phyloP scores from a whole-genome alignment of 2,888 invertebrate genomes.

The Koerneria pararmatus region DNA sequence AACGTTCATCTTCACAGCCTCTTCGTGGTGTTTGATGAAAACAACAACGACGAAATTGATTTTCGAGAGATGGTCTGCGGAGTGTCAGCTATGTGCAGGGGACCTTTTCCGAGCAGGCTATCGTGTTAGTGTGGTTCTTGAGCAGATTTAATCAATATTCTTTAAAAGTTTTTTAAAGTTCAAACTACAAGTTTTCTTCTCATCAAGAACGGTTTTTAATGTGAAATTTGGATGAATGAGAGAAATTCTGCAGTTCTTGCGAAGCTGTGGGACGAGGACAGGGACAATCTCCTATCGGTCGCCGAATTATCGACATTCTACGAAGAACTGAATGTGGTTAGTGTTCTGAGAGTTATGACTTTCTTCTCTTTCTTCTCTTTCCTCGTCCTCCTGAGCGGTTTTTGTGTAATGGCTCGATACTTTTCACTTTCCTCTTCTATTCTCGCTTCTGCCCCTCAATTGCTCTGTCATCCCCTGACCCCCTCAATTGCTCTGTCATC shows the following conservation, averaged over 20 bases:
- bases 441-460: too few species aligned
- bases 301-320: slow-evolving; percentile 37
- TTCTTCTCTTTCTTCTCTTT: too few species aligned
- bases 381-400: too few species aligned
- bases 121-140: slow-evolving; percentile 68
- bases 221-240: neutral
- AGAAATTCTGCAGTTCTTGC: slow-evolving; percentile 41
- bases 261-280: slow-evolving; percentile 45
- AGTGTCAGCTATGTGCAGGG: slow-evolving; percentile 84
- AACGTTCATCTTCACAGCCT: slow-evolving; percentile 31
- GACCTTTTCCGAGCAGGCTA: slow-evolving; percentile 79
- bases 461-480: too few species aligned
- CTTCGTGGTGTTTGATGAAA: slow-evolving; percentile 84
- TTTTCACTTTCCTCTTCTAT: too few species aligned
- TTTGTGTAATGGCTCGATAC: too few species aligned
- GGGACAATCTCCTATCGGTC: slow-evolving; percentile 37
- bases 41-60: slow-evolving; percentile 84
- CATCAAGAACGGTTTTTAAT: neutral
- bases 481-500: too few species aligned
- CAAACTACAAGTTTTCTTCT: too few species aligned
- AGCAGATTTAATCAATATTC: too few species aligned
- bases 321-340: slow-evolving; percentile 36
- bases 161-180: too few species aligned
- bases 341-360: too few species aligned
- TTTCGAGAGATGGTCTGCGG: slow-evolving; percentile 93